Percentiles rank a stretch among this genome's conserved stretches.
phyloP scores from a whole-genome alignment of 2,888 invertebrate species.

The Chymomyza procnemis region DNA sequence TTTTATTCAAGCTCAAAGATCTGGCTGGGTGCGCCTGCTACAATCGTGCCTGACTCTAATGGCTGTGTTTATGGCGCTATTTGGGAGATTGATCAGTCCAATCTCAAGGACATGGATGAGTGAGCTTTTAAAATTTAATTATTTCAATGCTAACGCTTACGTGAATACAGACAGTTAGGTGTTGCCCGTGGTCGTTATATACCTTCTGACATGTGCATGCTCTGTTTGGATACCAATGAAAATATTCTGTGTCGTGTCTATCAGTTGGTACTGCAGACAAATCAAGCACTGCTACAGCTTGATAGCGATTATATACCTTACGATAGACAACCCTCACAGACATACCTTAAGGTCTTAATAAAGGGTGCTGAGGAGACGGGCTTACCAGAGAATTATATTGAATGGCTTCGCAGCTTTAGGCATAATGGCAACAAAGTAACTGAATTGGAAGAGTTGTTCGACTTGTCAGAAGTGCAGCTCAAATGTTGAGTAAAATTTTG shows the following conservation, averaged over 20 bases:
- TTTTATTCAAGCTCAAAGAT: background rate
- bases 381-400: conserved; percentile 86
- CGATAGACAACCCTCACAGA: conserved; percentile 85
- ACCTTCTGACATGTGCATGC: conserved; percentile 81
- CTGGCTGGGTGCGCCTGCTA: conserved; percentile 67
- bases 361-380: conserved; percentile 76
- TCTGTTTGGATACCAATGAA: conserved; percentile 78
- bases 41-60: conserved; percentile 82
- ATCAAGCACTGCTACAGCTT: conserved; percentile 79
- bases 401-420: conserved; percentile 82
- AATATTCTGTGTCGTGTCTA: conserved; percentile 84
- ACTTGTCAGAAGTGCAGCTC: conserved; percentile 65
- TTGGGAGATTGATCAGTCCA: conserved; percentile 84
- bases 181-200: conserved; percentile 82
- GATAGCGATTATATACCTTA: conserved; percentile 79
- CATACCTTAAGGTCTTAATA: conserved; percentile 81
- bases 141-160: background rate
- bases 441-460: conserved; percentile 75
- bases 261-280: conserved; percentile 81
- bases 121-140: conserved; percentile 74
- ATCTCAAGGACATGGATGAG: conserved; percentile 85
- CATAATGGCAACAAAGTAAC: conserved; percentile 85
- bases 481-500: background rate
- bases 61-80: conserved; percentile 84
- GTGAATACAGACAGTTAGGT: conserved; percentile 56